These are phyloP conservation scores for Rapana venosa DNA, from an alignment of 2,888 invertebrate species.

Conservation along the genomic window DNA sequence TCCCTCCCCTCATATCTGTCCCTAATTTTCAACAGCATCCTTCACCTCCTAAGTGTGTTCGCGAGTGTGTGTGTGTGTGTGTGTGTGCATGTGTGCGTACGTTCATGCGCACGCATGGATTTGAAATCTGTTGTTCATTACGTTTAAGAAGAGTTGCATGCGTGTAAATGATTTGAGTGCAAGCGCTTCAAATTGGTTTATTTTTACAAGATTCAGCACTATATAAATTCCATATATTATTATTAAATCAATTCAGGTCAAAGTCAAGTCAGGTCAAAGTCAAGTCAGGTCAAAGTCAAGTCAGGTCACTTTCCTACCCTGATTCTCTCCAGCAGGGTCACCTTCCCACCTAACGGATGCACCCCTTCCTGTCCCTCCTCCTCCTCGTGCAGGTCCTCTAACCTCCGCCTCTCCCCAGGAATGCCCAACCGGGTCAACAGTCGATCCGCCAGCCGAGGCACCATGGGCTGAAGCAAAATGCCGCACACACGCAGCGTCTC, in stretches of 20 bases:
- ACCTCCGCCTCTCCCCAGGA: constrained; percentile 55
- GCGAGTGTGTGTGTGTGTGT: background rate
- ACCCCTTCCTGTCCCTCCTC: background rate
- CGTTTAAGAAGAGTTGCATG: no score
- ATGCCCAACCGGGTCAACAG: constrained; percentile 82
- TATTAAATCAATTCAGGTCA: no score
- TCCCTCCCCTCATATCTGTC: no score
- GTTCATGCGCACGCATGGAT: background rate
- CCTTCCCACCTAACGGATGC: constrained; percentile 37
- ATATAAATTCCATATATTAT: no score
- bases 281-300: no score
- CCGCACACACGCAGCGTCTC: constrained; percentile 90
- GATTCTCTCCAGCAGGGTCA: constrained; percentile 42
- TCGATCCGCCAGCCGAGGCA: constrained; percentile 85
- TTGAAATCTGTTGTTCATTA: no score
- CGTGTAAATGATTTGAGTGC: no score
- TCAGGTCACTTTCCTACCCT: background rate
- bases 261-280: no score
- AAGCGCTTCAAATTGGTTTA: no score
- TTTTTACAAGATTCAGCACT: no score
- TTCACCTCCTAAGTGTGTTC: background rate
- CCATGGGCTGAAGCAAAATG: constrained; percentile 90
- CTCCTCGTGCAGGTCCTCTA: constrained; percentile 48
- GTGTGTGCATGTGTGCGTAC: background rate
- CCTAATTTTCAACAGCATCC: no score